These are phyloP conservation scores for Tapirus terrestris DNA, from an alignment of 2,113 vertebrate species.

Conservation along the genomic window DNA sequence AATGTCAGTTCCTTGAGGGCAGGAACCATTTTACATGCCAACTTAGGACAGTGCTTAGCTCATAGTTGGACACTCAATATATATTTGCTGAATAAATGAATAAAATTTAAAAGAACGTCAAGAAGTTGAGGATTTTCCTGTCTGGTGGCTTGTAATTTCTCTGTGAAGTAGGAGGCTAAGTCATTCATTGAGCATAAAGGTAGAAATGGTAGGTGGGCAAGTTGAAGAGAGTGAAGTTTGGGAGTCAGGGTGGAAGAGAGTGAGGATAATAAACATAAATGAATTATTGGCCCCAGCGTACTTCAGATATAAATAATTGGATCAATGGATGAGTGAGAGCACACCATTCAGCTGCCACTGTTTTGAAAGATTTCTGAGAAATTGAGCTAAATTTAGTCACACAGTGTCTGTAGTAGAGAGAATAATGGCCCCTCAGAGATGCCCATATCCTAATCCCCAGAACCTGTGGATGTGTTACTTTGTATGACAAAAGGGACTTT, in stretches of 20 bases:
- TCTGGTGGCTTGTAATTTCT: not conserved
- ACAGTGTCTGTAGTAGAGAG: not conserved
- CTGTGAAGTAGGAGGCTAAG: not conserved
- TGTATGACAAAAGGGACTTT: not conserved
- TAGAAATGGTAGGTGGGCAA: not conserved
- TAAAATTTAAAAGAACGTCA: not conserved
- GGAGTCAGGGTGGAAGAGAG: not conserved
- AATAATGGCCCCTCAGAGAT: not conserved
- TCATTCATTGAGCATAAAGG: not conserved
- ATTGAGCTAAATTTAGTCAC: not conserved
- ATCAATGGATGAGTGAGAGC: not conserved
- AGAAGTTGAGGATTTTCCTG: not conserved
- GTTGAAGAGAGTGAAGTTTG: not conserved
- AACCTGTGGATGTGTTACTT: not conserved
- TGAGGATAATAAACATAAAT: not conserved
- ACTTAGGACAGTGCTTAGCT: not conserved
- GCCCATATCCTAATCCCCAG: not conserved
- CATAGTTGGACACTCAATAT: not conserved
- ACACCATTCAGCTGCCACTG: not conserved
- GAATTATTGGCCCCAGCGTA: too few species aligned
- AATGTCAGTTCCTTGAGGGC: too few species aligned
- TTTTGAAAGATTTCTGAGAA: not conserved
- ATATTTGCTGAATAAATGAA: not conserved
- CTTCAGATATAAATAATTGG: not conserved
- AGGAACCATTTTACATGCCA: not conserved